These are phyloP conservation scores for Anguilla marmorata DNA, from an alignment of 2,797 vertebrate genomes.

Conservation along the genomic window DNA sequence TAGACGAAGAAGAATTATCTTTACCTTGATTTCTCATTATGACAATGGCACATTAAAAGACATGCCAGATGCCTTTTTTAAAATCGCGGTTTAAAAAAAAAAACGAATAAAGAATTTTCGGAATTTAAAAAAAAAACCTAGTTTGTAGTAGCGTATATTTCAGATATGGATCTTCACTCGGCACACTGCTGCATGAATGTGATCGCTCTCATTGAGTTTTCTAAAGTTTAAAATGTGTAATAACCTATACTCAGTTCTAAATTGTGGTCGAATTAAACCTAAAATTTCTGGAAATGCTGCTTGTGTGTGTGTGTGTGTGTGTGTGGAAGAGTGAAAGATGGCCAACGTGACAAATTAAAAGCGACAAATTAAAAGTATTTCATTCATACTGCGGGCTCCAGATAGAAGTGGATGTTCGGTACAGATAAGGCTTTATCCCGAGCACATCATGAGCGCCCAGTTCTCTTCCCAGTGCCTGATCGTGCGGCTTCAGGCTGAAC, in stretches of 20 bases:
- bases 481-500: conserved; percentile 77
- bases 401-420: conserved; percentile 77
- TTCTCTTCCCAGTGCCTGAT: conserved; percentile 60
- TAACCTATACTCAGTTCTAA: too few relatives aligned
- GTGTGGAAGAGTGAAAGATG: conserved; percentile 37
- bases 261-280: too few relatives aligned
- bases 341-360: conserved; percentile 79
- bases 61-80: background rate
- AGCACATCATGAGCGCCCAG: conserved; percentile 66
- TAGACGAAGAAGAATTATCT: background rate
- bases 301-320: background rate
- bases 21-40: background rate
- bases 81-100: background rate
- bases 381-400: conserved; percentile 63
- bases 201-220: background rate
- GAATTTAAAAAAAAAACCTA: background rate
- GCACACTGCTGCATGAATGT: background rate
- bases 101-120: background rate
- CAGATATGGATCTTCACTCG: background rate
- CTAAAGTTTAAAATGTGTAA: too few relatives aligned
- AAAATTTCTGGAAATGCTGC: background rate
- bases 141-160: background rate
- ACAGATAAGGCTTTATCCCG: conserved; percentile 86
- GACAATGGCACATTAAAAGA: too few relatives aligned
- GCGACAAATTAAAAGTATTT: conserved; percentile 82